Conservation (phyloP, 2,113 vertebrate species). For the Carollia perspicillata region DNA sequence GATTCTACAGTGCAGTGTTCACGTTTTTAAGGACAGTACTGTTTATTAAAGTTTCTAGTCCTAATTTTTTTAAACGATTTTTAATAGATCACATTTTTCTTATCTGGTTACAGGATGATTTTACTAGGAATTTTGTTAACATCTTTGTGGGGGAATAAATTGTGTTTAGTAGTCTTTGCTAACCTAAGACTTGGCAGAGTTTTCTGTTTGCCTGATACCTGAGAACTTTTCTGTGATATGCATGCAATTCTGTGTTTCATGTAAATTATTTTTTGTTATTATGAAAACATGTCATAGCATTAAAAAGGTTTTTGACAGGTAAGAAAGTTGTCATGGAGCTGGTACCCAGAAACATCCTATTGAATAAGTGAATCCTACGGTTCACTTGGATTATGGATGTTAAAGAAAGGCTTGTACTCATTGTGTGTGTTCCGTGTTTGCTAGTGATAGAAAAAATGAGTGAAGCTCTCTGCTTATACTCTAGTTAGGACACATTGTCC, state of each 20-base stretch:
- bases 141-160: not conserved
- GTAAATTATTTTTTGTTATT: not conserved
- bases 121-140: constrained; percentile 23
- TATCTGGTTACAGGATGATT: not conserved
- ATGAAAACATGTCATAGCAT: not conserved
- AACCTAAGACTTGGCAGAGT: not conserved
- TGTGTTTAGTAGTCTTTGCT: not conserved
- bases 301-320: constrained; percentile 14
- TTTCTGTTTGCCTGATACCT: not conserved
- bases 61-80: not conserved
- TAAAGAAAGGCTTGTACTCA: not conserved
- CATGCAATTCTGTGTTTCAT: not conserved
- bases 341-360: not conserved
- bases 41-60: not conserved
- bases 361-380: not conserved
- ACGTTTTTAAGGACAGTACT: not conserved
- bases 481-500: not conserved
- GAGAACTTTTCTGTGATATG: not conserved
- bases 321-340: not conserved
- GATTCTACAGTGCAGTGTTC: not conserved
- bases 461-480: not conserved
- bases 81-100: not conserved
- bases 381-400: constrained; percentile 15
- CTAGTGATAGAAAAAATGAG: not conserved
- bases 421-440: not conserved